Conservation (phyloP, 1,140 invertebrate species). For the Drosophila bocqueti region DNA sequence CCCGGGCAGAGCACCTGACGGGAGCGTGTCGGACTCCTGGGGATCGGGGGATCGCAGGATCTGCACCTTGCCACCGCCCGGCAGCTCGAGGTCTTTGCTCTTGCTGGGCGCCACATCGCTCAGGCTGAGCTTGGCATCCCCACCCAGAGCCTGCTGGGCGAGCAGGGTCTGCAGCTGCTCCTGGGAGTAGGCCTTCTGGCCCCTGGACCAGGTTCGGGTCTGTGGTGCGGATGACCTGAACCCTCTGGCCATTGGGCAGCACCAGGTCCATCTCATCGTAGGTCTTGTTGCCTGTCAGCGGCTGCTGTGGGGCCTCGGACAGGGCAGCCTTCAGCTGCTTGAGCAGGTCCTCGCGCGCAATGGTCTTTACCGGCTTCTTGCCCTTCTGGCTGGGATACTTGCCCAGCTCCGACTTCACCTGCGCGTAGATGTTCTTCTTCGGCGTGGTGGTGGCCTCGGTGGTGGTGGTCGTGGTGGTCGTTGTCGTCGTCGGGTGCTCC, state of each 20-base stretch:
- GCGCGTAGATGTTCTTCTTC: conserved; percentile 70
- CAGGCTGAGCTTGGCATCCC: conserved; percentile 60
- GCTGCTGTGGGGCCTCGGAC: conserved; percentile 88
- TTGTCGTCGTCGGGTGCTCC: conserved; percentile 86
- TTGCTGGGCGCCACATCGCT: conserved; percentile 75
- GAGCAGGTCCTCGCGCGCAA: conserved; percentile 87
- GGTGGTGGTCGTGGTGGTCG: conserved; percentile 83
- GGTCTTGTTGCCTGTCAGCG: conserved; percentile 87
- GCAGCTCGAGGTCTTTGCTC: conserved; percentile 89
- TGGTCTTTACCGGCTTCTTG: conserved; percentile 82
- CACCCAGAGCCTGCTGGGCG: conserved; percentile 69
- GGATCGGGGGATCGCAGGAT: conserved; percentile 88
- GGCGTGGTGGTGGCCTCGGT: conserved; percentile 80
- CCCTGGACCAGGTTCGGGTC: conserved; percentile 88
- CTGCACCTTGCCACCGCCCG: conserved; percentile 90
- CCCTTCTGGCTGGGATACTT: conserved; percentile 68
- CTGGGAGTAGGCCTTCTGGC: conserved; percentile 78
- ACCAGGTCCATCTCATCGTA: conserved; percentile 90
- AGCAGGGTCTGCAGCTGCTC: conserved; percentile 75
- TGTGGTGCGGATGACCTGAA: conserved; percentile 89
- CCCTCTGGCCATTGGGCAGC: conserved; percentile 90
- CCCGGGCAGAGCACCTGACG: conserved; percentile 61
- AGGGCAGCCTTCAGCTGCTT: conserved; percentile 90
- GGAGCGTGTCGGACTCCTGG: conserved; percentile 59
- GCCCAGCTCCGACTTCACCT: conserved; percentile 74